Conservation (phyloP, 35 echinoderm and acorn worm genomes). For the Apostichopus californicus region DNA sequence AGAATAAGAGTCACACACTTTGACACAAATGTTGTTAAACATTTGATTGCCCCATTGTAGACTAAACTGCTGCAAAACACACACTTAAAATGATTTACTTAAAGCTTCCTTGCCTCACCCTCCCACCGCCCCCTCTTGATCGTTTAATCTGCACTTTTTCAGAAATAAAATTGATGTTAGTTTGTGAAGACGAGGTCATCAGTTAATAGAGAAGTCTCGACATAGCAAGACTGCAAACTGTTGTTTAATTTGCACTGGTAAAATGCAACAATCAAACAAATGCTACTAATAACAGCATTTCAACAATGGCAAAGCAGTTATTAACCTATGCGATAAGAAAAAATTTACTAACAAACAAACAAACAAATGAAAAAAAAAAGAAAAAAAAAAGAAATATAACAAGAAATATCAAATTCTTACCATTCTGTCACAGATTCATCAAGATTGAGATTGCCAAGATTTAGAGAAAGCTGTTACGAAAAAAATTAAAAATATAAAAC, state of each 20-base stretch:
- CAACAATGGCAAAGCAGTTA: background rate
- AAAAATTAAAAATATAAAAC: background rate
- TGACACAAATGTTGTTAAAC: no score
- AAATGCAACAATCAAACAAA: background rate
- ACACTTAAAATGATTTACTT: no score
- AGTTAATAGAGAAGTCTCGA: background rate
- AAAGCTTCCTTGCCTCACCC: no score
- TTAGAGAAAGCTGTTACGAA: conserved; percentile 48
- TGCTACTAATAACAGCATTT: background rate
- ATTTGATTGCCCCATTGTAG: no score
- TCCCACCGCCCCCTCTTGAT: no score
- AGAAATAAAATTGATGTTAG: no score
- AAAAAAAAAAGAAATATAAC: background rate
- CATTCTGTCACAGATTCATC: conserved; percentile 73
- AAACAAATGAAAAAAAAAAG: background rate
- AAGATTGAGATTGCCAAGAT: conserved; percentile 60
- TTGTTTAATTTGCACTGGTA: background rate
- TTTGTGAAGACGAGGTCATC: no score
- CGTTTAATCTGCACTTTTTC: no score
- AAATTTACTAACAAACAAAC: no score
- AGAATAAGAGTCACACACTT: no score
- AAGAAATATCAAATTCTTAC: conserved; percentile 48
- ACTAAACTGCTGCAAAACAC: no score
- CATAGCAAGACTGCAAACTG: background rate
- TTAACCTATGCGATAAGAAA: background rate